Percentiles rank a stretch among this genome's conserved stretches.
Conservation (phyloP, 1,140 invertebrate genomes). For the Cyclina sinensis region DNA sequence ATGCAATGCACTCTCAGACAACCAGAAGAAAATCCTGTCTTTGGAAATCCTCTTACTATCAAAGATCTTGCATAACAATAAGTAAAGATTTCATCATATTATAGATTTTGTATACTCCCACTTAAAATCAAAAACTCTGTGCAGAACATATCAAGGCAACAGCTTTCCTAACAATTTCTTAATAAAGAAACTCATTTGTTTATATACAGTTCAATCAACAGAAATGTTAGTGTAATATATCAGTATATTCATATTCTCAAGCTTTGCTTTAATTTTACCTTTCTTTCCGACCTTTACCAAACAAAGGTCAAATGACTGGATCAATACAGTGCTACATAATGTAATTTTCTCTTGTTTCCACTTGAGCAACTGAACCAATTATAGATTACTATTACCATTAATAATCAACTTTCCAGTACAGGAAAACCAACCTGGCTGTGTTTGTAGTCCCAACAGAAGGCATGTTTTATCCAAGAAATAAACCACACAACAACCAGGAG, state of each 20-base stretch:
- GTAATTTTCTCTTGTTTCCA: no score
- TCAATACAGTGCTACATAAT: no score
- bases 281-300: neutral
- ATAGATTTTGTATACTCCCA: neutral
- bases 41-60: neutral
- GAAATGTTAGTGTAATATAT: no score
- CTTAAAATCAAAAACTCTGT: neutral
- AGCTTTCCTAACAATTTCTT: neutral
- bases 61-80: neutral
- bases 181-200: neutral
- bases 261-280: neutral
- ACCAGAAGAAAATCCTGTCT: neutral
- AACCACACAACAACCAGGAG: conserved; percentile 51
- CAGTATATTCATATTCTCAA: no score
- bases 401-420: neutral
- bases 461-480: conserved; percentile 62
- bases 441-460: conserved; percentile 32
- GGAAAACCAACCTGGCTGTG: conserved; percentile 21
- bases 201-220: no score
- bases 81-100: neutral
- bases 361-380: no score
- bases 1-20: neutral
- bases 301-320: neutral
- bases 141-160: neutral
- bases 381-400: no score